Evolutionary conservation across 2,797 vertebrate genomes (phyloP), one percentile per base, ranked within the genome.

Genomic region (Betta splendens): DNA sequence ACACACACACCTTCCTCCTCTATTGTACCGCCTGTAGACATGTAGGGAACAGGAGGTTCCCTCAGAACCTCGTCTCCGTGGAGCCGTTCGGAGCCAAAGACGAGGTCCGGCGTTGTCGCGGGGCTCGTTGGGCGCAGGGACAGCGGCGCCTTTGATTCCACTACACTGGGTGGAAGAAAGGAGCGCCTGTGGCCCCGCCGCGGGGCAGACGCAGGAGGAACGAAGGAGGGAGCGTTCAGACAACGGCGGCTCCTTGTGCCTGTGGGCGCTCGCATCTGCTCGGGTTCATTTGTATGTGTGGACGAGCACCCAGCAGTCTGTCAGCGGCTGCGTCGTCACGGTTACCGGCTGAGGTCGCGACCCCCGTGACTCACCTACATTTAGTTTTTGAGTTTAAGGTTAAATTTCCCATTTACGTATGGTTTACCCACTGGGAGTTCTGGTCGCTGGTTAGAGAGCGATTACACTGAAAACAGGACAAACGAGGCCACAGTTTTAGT

Each of bases 111-210:
- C 20, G 49, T 20, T 45, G 33, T 47, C 42, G 6, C 23, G 4
- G 5, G 5, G 17, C 20, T 32, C 5, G 31, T 51, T 37, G 20
- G 47, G 21, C 1, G 10, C n/a, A 20, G 25, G 64, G 33, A 77
- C 64, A 74, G 44, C 43, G 48, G 29, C 36, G 68, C 56, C 65
- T 60, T 75, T 64, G 66, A 74, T 53, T 63, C 18, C 9, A 48
- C 36, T 15, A 5, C 43, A 54, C 15, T 9, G 28, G 47, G 45
- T 7, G 29, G 33, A 59, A 69, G 57, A 77, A 63, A 66, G 65
- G 22, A 16, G 38, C 1, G 44, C 60, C 63, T 66, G 66, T 62
- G 48, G 79, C n/a, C 15, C 53, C 23, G 38, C 59, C 56, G 64
- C 58, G n/a, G 47, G 68, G 47, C 62, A 56, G 45, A 75, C 45